Evolutionary conservation across 35 echinoderm and acorn worm genomes (phyloP), one percentile per base, ranked within the genome.

Genomic region (Chiridota heheva): DNA sequence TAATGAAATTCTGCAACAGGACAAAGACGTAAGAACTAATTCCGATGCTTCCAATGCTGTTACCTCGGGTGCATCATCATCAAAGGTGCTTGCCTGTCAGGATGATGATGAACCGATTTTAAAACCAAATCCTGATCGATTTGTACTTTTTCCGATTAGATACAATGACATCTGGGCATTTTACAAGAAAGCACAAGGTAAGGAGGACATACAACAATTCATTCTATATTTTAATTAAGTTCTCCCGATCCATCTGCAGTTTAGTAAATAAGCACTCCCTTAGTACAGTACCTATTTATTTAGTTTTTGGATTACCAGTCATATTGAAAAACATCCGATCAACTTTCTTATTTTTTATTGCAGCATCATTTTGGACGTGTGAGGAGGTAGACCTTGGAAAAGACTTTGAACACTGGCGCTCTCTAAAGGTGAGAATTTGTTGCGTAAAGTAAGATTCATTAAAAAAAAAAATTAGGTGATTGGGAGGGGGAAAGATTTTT

Each of bases 361-460:
- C 82, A 96, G 93, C 93, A 22, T 96, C 93, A 48, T 96, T 96
- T 78, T 96, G 93, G 93, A 96, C 87, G 5, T 86, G 82, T 78
- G 93, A 96, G 39, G 93, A 96, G 57, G 93, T 96, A 40, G 88
- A 96, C 59, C 61, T 96, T 37, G 84, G 83, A 6, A 88, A 91
- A 78, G 93, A 96, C 44, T 29, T 59, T 38, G 60, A 76, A 59
- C 67, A 96, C 48, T 96, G 93, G 93, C 20, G 44, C 34, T 87
- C 4, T 15, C 53, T 96, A 20, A 96, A 86, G 63, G 93, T 96
- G 72, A 56, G 47, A 42, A 33, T 45, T 66, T 5, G 10, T 28
- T 12, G n/a, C 20, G 4, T 69, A 69, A 32, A 29, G 28, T 34
- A 2, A n/a, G n/a, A 15, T 69, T 69, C 2, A 69, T 34, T 0